Evolutionary conservation across 2,888 invertebrate species (phyloP), one percentile per base, ranked within the genome.

Genomic region (Cosmorhoe ocellata): DNA sequence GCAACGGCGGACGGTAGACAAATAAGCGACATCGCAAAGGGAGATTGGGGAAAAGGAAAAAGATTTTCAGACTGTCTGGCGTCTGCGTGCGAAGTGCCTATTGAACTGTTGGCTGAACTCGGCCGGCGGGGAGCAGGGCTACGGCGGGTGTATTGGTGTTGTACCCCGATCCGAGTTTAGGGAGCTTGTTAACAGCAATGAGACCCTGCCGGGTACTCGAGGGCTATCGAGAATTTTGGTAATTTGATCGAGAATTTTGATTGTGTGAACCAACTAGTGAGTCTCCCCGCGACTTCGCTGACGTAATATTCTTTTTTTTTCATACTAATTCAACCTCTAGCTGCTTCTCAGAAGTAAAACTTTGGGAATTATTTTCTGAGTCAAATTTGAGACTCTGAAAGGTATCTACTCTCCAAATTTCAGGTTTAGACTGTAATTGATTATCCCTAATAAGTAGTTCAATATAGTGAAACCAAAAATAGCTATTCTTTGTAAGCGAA

Each of bases 21-120:
- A 69, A 70, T 69, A 70, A 62, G 63, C 66, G 62, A 64, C 64
- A 59, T 59, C 44, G 63, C 61, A 63, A 63, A 66, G 63, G 63
- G 65, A 68, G 61, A 65, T 66, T 66, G 66, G 51, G 55, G 64
- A 67, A n/a, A 66, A 64, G 59, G 47, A 66, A 66, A 65, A 65
- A 63, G 54, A 38, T 53, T 61, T 51, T 62, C 56, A 65, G 58
- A 51, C 57, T 45, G 69, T 64, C 68, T 72, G 65, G 58, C 12
- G 56, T 63, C 61, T 64, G 65, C 58, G 41, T 50, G 33, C 44
- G 56, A 49, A 55, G 57, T 48, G 49, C 40, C 56, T 57, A 60
- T 59, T 59, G 64, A 63, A 62, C 57, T 58, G 53, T 51, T 50
- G 45, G 56, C 58, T 43, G 42, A 49, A 52, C 40, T 51, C 37